These are phyloP conservation scores for Ptychoptera contaminata DNA, from an alignment of 2,888 invertebrate genomes.

Conservation along the genomic window DNA sequence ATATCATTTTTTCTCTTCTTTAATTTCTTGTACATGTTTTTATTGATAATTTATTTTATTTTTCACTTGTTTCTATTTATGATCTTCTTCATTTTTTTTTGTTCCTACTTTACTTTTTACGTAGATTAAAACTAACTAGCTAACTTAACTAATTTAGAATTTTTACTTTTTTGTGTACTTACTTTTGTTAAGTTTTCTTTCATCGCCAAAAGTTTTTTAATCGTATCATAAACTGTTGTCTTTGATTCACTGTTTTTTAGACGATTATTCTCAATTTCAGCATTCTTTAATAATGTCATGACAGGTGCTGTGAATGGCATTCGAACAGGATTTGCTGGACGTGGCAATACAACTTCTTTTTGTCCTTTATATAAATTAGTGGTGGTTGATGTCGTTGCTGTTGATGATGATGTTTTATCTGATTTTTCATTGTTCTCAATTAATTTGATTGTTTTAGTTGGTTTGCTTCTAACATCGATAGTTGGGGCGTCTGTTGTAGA, in stretches of 20 bases:
- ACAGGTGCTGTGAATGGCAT: constrained; percentile 38
- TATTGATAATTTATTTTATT: too few species aligned
- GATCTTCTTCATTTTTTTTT: background rate
- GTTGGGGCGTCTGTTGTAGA: constrained; percentile 3
- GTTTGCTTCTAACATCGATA: background rate
- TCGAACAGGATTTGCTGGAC: constrained; percentile 39
- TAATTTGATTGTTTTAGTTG: constrained; percentile 29
- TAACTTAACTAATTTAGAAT: background rate
- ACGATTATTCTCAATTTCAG: constrained; percentile 2
- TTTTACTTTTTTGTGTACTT: constrained; percentile 19
- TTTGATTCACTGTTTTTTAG: constrained; percentile 13
- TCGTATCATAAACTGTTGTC: constrained; percentile 33
- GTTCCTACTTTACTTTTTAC: background rate
- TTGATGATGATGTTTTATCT: constrained; percentile 3
- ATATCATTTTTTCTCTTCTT: too few species aligned
- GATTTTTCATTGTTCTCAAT: constrained; percentile 3
- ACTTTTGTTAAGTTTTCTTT: constrained; percentile 39
- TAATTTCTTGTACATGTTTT: too few species aligned
- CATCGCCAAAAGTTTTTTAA: constrained; percentile 38
- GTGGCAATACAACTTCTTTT: constrained; percentile 45
- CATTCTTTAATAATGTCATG: constrained; percentile 21
- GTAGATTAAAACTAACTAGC: background rate
- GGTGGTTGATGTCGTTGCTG: constrained; percentile 8
- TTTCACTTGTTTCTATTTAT: constrained; percentile 1
- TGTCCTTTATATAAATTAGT: constrained; percentile 30